phyloP scores from a whole-genome alignment of 2,797 vertebrate genomes.

The Phylloscopus collybita region DNA sequence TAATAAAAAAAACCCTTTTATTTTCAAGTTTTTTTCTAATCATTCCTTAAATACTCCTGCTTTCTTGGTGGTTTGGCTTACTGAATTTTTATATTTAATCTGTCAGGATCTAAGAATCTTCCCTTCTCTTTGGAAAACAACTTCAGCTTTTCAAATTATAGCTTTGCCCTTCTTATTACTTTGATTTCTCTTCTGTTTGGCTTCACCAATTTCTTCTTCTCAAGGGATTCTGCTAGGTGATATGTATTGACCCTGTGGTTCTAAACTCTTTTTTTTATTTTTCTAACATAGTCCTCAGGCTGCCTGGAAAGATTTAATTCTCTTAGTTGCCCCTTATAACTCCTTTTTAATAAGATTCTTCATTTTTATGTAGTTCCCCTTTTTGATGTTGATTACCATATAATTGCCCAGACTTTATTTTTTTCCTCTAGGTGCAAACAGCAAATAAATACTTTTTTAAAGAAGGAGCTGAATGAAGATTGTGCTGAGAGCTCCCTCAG shows the following conservation, averaged over 20 bases:
- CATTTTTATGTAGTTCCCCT: neutral
- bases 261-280: neutral
- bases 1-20: neutral
- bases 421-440: neutral
- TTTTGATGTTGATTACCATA: slow-evolving; percentile 50
- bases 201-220: neutral
- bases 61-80: neutral
- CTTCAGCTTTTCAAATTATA: neutral
- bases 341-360: neutral
- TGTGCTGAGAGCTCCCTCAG: neutral
- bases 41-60: neutral
- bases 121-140: neutral
- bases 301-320: slow-evolving; percentile 17
- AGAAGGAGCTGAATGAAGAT: neutral
- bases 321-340: neutral
- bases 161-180: neutral
- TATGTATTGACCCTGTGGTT: neutral
- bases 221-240: neutral
- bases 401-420: neutral
- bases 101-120: neutral
- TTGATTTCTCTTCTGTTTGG: slow-evolving; percentile 1
- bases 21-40: neutral
- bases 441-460: slow-evolving; percentile 1
- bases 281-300: neutral
- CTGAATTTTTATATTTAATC: neutral